These are phyloP conservation scores for Parotia lawesii DNA, from an alignment of 2,113 vertebrate genomes.

Conservation along the genomic window DNA sequence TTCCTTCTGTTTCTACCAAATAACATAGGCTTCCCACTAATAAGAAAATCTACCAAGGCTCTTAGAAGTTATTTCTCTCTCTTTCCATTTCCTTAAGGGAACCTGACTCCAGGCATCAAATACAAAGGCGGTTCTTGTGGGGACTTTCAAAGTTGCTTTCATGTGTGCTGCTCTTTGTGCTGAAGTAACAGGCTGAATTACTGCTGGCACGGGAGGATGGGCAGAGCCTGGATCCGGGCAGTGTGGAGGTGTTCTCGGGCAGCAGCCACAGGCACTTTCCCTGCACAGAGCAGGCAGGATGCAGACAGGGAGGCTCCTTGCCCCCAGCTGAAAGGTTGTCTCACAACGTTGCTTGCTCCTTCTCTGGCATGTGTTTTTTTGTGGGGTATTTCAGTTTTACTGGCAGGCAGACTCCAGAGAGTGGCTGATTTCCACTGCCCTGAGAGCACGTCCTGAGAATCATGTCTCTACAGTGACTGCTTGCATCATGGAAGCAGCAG, in stretches of 20 bases:
- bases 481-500: not conserved
- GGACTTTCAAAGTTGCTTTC: conserved; percentile 27
- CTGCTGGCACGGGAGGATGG: not conserved
- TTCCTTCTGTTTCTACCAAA: not conserved
- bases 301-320: not conserved
- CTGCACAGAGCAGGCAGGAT: not conserved
- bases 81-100: not conserved
- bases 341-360: not conserved
- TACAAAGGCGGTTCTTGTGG: not conserved
- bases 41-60: not conserved
- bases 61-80: not conserved
- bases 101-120: conserved; percentile 7
- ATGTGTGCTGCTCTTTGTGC: not conserved
- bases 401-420: not conserved
- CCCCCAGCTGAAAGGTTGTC: not conserved
- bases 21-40: not conserved
- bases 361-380: not conserved
- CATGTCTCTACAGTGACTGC: fast-evolving
- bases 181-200: not conserved
- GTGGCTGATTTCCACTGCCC: not conserved
- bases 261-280: not conserved
- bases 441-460: not conserved
- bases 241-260: fast-evolving
- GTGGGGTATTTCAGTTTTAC: not conserved
- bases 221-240: not conserved